Evolutionary conservation across 1,140 invertebrate species (phyloP), one percentile per base, ranked within the genome.

Genomic region (Microvelia longipes): DNA sequence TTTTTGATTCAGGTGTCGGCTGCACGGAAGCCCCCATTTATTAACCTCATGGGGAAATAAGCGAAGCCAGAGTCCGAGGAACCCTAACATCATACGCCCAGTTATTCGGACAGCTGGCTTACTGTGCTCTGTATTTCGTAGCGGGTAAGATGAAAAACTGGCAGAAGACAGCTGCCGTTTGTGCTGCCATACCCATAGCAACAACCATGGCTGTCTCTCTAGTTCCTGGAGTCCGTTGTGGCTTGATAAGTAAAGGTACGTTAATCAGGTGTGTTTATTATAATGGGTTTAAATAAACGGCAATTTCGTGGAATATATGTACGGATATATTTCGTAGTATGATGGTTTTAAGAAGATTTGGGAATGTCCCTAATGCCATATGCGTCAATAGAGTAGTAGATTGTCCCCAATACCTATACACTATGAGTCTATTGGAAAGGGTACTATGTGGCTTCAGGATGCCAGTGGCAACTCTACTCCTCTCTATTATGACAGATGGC

Each of bases 41-140:
- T 80, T 50, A 80, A 81, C 1, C 83, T 83, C 70, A 79, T 84
- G 5, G 81, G 81, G 82, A 84, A 77, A 81, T 84, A 11, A 80
- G 79, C 78, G 82, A 79, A 77, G 74, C 71, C 50, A 35, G 66
- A 62, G 67, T 71, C 14, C 62, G 74, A 66, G 74, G 74, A 1
- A 71, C 73, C 1, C 35, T 75, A 24, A 71, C 73, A 14, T 73
- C 71, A 1, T 68, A 73, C 29, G 71, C 74, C 2, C 73, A 72
- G 26, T 67, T 74, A 11, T 71, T 63, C 25, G 73, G 69, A 15
- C 69, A 64, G 50, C 24, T 73, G 30, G 73, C 69, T 24, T 74
- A 71, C 29, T 35, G 71, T 14, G 69, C 72, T 15, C 68, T 73
- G 26, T 74, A 73, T 69, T 50, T 11, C 19, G 67, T 71, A 24